Percentiles rank a stretch among this genome's conserved stretches.
These are phyloP conservation scores for Galerucella calmariensis DNA, from an alignment of 2,888 invertebrate genomes.

Conservation along the genomic window DNA sequence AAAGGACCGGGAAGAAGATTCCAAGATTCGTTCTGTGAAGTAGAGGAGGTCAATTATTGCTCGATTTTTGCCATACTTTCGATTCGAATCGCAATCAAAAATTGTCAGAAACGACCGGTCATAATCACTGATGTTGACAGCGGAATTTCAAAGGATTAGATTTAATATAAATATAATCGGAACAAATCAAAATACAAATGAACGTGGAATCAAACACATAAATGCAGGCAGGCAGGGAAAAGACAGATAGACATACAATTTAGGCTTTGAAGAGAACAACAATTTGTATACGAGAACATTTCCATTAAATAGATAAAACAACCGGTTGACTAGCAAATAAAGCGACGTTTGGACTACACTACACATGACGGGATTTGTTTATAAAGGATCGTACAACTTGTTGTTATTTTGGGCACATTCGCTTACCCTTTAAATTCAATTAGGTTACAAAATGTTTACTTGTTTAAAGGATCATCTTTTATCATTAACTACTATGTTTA, in stretches of 20 bases:
- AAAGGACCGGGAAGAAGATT: conserved; percentile 46
- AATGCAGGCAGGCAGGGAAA: background rate
- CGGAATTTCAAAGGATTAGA: background rate
- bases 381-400: conserved; percentile 40
- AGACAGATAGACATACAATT: background rate
- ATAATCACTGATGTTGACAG: too few relatives aligned
- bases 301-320: conserved; percentile 43
- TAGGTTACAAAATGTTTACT: conserved; percentile 8
- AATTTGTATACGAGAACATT: conserved; percentile 34
- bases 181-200: background rate
- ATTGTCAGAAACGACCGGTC: too few relatives aligned
- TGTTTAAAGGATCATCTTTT: background rate
- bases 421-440: conserved; percentile 18
- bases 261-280: conserved; percentile 35
- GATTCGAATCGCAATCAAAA: too few relatives aligned
- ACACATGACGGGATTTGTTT: conserved; percentile 40
- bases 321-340: conserved; percentile 45
- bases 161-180: background rate
- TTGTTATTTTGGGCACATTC: conserved; percentile 34
- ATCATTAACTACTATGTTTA: background rate
- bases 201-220: background rate
- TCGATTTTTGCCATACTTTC: background rate
- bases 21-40: conserved; percentile 24
- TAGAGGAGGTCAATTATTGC: background rate
- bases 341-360: conserved; percentile 46